These are phyloP conservation scores for Argyra leucocephala DNA, from an alignment of 2,888 invertebrate genomes.

Conservation along the genomic window DNA sequence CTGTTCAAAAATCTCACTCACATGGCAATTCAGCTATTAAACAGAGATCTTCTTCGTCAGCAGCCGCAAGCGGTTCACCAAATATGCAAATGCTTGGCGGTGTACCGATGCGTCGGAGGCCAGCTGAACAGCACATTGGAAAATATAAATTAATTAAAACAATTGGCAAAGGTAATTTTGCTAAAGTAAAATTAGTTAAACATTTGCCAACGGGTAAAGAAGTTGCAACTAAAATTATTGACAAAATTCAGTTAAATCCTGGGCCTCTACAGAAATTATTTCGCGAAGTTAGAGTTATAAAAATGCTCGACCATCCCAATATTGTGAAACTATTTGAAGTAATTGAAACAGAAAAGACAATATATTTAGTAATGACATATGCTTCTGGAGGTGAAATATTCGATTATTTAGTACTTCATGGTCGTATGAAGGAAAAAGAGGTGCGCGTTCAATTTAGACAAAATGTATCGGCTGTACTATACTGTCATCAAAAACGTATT, in stretches of 20 bases:
- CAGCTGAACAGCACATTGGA: conserved; percentile 92
- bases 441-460: conserved; percentile 96
- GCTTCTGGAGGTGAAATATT: conserved; percentile 99
- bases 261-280: conserved; percentile 95
- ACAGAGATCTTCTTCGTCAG: conserved; percentile 37
- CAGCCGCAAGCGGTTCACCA: conserved; percentile 54
- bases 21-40: conserved; percentile 42
- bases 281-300: conserved; percentile 97
- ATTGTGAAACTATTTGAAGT: conserved; percentile 98
- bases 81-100: conserved; percentile 54
- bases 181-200: conserved; percentile 97
- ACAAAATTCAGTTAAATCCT: conserved; percentile 98
- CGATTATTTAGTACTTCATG: conserved; percentile 95
- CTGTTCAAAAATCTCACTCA: conserved; percentile 34
- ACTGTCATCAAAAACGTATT: conserved; percentile 99
- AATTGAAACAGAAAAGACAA: conserved; percentile 98
- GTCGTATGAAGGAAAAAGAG: conserved; percentile 96
- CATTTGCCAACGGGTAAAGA: conserved; percentile 99
- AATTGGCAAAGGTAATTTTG: conserved; percentile 99
- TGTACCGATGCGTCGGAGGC: conserved; percentile 64
- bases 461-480: conserved; percentile 99
- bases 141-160: conserved; percentile 99
- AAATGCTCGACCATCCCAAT: conserved; percentile 99
- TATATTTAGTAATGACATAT: conserved; percentile 99
- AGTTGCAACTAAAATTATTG: conserved; percentile 98